Evolutionary conservation across 2,797 vertebrate genomes (phyloP), one percentile per base, ranked within the genome.

Genomic region (Odontamblyopus lacepedii): DNA sequence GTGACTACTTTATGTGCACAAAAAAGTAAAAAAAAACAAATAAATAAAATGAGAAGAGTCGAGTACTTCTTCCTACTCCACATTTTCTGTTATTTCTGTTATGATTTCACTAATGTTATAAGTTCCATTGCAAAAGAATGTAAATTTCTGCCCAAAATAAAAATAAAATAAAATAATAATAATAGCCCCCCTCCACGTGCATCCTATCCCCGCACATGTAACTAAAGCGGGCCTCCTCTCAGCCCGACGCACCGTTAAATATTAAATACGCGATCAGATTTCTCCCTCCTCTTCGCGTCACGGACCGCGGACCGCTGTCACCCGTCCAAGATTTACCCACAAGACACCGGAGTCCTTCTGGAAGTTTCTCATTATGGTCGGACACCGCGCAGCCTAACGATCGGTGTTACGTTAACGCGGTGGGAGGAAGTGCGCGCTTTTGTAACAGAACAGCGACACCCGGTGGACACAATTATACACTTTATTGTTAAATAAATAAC

Each of bases 231-330:
- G 12, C 6, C n/a, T 9, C 18, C 63, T 48, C 62, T 64, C 35
- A 64, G 35, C 44, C 38, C 4, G 23, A 11, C 62, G 11, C 62
- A 4, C 71, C 79, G 78, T 93, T 92, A 92, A 93, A 92, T 91
- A 93, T 94, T 92, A 88, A 92, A 69, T 75, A 76, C 16, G 77
- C 53, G 27, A 51, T 88, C 62, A 9, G 44, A 73, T 91, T 82
- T 72, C 80, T 3, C 8, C 1, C 53, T 11, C 48, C 8, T 26
- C 35, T 71, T 30, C 57, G 66, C 50, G 62, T 63, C 63, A 48
- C 4, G 29, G 50, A 18, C 60, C n/a, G 8, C 26, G 4, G 55
- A n/a, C 53, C 15, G 27, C 71, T 27, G 60, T 50, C 15, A 51
- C 66, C 11, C 18, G 16, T 9, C 51, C 51, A 68, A 68, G 51